These are phyloP conservation scores for Thelaira solivaga DNA, from an alignment of 2,888 invertebrate species.

Conservation along the genomic window DNA sequence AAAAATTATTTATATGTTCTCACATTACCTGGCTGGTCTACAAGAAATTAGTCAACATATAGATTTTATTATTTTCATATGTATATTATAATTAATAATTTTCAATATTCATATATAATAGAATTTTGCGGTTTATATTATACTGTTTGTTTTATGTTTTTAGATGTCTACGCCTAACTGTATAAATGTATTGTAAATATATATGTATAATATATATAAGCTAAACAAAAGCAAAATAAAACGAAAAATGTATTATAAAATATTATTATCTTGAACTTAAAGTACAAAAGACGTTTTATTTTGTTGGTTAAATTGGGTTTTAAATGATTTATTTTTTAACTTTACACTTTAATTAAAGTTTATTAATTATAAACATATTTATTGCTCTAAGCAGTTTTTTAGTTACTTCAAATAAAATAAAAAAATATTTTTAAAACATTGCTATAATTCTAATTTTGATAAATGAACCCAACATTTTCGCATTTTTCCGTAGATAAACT, in stretches of 20 bases:
- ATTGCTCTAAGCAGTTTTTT: conserved; percentile 12
- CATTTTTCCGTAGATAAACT: too few relatives aligned
- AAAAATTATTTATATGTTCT: too few relatives aligned
- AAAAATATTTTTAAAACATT: not conserved
- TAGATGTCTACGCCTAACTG: conserved; percentile 32
- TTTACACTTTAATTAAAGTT: conserved; percentile 10
- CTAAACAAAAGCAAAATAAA: conserved; percentile 9
- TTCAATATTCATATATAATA: conserved; percentile 38
- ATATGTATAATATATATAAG: not conserved
- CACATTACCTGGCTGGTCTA: too few relatives aligned
- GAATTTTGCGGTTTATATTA: conserved; percentile 24
- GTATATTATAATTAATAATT: conserved; percentile 38
- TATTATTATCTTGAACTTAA: conserved; percentile 5
- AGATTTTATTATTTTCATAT: conserved; percentile 39
- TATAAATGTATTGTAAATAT: conserved; percentile 25
- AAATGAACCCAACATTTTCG: too few relatives aligned
- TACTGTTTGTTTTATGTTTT: conserved; percentile 33
- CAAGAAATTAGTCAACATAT: conserved; percentile 25
- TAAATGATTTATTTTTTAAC: not conserved
- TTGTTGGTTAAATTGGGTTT: conserved; percentile 6
- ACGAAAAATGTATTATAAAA: not conserved
- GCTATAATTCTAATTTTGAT: too few relatives aligned
- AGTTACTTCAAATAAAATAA: conserved; percentile 28
- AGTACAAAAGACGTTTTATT: not conserved
- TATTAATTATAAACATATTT: not conserved